Evolutionary conservation across 2,888 invertebrate species (phyloP), one percentile per base, ranked within the genome.

Genomic region (Chloromyia formosa): DNA sequence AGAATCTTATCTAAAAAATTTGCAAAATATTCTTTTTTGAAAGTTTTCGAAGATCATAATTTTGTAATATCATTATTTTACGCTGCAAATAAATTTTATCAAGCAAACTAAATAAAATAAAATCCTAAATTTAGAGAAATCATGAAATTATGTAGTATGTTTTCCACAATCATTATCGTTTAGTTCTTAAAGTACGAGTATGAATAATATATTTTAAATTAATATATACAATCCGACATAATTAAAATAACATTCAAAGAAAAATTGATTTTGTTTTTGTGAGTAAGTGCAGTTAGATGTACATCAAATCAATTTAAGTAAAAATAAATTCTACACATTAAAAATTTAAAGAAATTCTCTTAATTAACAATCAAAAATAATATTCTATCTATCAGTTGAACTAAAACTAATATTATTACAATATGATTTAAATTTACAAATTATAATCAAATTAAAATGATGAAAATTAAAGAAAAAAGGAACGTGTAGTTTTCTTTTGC

Each of bases 401-500:
- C 12, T 49, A n/a, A 12, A 7, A 49, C 49, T 49, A 49, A 49
- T 49, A 12, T 49, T 3, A 35, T 4, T 12, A n/a, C 10, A 49
- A 49, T n/a, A n/a, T n/a, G n/a, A n/a, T n/a, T 12, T 49, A n/a
- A 49, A 49, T 49, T 7, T 10, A 49, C 12, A n/a, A 49, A 49
- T 49, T n/a, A 49, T 49, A n/a, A 49, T 49, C 10, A 60, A 60
- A 60, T 23, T 18, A 60, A 22, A 9, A 22, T 60, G 23, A 14
- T 27, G 14, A 58, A 58, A 18, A 58, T 18, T 58, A 58, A 58
- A 58, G 16, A 58, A 56, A 56, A 71, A 71, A 71, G 71, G 71
- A 71, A 71, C 71, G 71, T 56, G 56, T 71, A 56, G 53, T 54
- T 71, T 69, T 40, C 18, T 54, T 9, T 71, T 71, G 71, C 71